A percentile compares a stretch with the other conserved stretches of the same genome.
Evolutionary conservation across 2,113 vertebrate species (phyloP).

Genomic region (Protobothrops mucrosquamatus): DNA sequence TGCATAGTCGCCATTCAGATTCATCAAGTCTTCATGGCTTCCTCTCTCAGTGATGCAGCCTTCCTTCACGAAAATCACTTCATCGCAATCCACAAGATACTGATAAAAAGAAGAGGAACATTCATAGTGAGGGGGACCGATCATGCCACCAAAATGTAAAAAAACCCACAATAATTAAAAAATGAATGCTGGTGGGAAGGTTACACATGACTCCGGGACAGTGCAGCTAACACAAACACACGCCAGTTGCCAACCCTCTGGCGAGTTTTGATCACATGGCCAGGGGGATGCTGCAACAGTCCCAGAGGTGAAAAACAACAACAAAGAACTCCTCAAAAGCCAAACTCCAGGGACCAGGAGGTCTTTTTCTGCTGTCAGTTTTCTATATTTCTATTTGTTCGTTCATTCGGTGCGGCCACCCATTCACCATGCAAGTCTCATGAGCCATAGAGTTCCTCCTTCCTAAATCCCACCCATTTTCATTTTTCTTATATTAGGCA

Average conservation of each 20-base stretch:
- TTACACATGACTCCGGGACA: no score
- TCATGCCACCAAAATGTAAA: background rate
- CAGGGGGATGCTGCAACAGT: no score
- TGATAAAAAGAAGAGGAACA: conserved; percentile 46
- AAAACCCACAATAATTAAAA: no score
- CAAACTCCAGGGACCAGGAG: background rate
- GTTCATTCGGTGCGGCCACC: background rate
- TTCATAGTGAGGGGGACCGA: rapidly evolving
- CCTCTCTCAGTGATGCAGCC: conserved; percentile 87
- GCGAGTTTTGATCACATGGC: no score
- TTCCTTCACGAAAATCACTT: conserved; percentile 91
- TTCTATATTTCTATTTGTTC: background rate
- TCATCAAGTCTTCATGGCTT: conserved; percentile 88
- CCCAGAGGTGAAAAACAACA: no score
- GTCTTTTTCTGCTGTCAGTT: background rate
- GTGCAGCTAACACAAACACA: no score
- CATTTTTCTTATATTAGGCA: background rate
- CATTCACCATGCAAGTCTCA: background rate
- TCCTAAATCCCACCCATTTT: background rate
- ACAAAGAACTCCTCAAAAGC: no score
- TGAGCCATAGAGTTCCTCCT: background rate
- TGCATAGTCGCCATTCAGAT: conserved; percentile 86
- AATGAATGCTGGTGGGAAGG: no score
- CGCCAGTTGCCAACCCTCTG: no score
- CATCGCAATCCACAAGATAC: conserved; percentile 92